Evolutionary conservation across 1,140 invertebrate species (phyloP).

Genomic region (Papilio aristodemus): DNA sequence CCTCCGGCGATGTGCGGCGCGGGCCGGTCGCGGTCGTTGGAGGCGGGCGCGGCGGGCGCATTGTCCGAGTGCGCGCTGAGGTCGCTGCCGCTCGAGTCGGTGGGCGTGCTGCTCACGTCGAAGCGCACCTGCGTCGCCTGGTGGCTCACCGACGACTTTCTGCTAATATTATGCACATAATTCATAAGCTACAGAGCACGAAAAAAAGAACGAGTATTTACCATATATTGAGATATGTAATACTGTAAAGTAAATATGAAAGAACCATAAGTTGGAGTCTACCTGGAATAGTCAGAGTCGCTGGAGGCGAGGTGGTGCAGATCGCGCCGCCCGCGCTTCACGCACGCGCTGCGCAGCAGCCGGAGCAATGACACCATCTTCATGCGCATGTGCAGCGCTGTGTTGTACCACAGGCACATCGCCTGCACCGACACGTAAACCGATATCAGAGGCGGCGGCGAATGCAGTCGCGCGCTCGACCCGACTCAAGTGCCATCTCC

Average conservation of each 20-base stretch:
- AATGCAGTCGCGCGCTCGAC: no score
- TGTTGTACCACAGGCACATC: constrained; percentile 95
- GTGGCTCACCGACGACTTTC: constrained; percentile 46
- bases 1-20: background rate
- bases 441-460: background rate
- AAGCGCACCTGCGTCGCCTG: constrained; percentile 57
- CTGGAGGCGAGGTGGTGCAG: constrained; percentile 41
- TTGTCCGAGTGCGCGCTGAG: constrained; percentile 49
- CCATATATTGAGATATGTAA: no score
- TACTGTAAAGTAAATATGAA: no score
- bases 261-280: no score
- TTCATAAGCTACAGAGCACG: background rate
- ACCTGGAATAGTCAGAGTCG: constrained; percentile 52
- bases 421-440: constrained; percentile 75
- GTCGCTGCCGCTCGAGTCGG: constrained; percentile 65
- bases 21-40: background rate
- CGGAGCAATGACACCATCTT: constrained; percentile 90
- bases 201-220: no score
- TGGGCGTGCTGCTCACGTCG: constrained; percentile 50
- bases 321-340: constrained; percentile 37
- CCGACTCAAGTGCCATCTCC: no score
- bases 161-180: constrained; percentile 30
- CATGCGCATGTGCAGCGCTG: constrained; percentile 90
- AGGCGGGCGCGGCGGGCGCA: background rate
- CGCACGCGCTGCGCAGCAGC: constrained; percentile 79